Conservation (phyloP, 2,797 vertebrate species). For the Hephaestus fuliginosus region DNA sequence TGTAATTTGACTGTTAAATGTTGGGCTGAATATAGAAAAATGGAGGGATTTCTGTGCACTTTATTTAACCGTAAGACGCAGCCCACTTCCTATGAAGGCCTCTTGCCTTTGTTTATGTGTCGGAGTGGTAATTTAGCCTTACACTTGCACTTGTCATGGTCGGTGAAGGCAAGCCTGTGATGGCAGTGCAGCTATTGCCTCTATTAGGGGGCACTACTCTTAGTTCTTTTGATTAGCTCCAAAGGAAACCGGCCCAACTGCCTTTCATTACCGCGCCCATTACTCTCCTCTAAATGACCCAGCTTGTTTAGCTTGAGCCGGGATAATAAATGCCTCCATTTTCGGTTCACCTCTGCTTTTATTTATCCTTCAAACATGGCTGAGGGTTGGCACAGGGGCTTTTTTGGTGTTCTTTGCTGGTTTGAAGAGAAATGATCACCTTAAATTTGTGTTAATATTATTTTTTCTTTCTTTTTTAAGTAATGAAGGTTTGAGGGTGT, state of each 20-base stretch:
- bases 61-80: slow-evolving; percentile 21
- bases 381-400: slow-evolving; percentile 5
- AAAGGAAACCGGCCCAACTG: slow-evolving; percentile 73
- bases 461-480: not conserved
- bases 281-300: slow-evolving; percentile 76
- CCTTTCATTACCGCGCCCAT: slow-evolving; percentile 74
- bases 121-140: slow-evolving; percentile 49
- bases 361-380: slow-evolving; percentile 61
- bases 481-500: not conserved
- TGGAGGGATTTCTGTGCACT: slow-evolving; percentile 17
- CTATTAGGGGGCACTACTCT: slow-evolving; percentile 61
- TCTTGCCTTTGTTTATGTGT: slow-evolving; percentile 45
- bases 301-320: slow-evolving; percentile 71
- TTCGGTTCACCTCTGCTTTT: slow-evolving; percentile 57
- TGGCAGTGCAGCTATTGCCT: slow-evolving; percentile 44
- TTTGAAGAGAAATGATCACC: slow-evolving; percentile 32
- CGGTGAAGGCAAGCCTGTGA: slow-evolving; percentile 15
- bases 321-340: slow-evolving; percentile 72
- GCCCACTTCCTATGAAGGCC: slow-evolving; percentile 20
- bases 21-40: slow-evolving; percentile 24
- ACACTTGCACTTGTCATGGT: slow-evolving; percentile 52
- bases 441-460: slow-evolving; percentile 36
- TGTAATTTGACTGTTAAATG: slow-evolving; percentile 1
- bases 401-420: slow-evolving; percentile 18
- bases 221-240: slow-evolving; percentile 74